Conservation (phyloP, 2,888 invertebrate species). For the Teleiodes luculella region DNA sequence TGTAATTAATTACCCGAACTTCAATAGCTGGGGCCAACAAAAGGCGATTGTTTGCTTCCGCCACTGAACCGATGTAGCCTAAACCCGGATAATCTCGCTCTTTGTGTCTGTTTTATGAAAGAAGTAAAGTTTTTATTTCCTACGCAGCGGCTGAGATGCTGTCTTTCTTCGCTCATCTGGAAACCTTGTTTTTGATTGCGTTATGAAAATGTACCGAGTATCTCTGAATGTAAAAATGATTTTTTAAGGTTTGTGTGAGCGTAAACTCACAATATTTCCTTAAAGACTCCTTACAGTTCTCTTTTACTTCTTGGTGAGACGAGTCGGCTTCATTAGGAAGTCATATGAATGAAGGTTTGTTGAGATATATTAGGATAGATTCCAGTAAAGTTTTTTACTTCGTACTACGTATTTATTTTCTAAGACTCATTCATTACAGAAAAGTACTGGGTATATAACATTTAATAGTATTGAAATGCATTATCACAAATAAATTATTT, state of each 20-base stretch:
- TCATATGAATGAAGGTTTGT: no score
- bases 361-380: no score
- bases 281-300: not conserved
- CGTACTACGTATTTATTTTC: no score
- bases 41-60: conserved; percentile 72
- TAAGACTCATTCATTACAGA: no score
- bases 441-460: no score
- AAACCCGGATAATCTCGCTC: conserved; percentile 68
- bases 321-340: no score
- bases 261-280: not conserved
- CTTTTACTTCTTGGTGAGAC: not conserved
- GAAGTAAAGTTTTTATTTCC: conserved; percentile 69
- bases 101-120: conserved; percentile 68
- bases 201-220: not conserved
- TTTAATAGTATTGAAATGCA: no score
- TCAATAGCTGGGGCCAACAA: conserved; percentile 67
- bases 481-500: no score
- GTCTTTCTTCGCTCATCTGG: conserved; percentile 23
- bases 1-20: conserved; percentile 70
- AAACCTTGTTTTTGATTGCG: conserved; percentile 5
- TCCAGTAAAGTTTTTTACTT: no score
- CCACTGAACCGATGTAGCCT: conserved; percentile 65
- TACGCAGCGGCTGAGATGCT: conserved; percentile 41
- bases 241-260: not conserved
- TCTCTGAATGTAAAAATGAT: not conserved